Evolutionary conservation across 2,797 vertebrate genomes (phyloP).

Genomic region (Todus mexicanus): DNA sequence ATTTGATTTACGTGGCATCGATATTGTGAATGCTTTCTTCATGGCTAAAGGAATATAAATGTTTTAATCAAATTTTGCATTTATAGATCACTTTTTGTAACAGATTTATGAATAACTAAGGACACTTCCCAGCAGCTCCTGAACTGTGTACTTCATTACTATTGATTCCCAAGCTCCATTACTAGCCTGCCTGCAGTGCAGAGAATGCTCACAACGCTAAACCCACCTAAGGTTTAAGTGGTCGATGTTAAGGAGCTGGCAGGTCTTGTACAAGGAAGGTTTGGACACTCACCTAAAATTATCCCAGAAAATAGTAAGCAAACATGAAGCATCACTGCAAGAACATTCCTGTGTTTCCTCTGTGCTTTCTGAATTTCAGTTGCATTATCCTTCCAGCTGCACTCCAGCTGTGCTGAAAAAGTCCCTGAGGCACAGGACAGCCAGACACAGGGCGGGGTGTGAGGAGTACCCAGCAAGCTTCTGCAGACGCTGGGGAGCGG

Average conservation of each 20-base stretch:
- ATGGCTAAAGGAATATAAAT: not conserved
- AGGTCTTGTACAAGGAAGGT: not conserved
- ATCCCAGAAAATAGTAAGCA: not conserved
- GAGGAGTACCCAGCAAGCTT: not conserved
- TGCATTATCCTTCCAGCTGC: not conserved
- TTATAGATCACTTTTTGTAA: not conserved
- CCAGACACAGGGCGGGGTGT: accelerated
- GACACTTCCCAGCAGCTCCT: not conserved
- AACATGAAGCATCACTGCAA: not conserved
- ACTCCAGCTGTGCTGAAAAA: not conserved
- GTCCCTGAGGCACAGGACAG: accelerated
- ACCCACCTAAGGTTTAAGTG: not conserved
- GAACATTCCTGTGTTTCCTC: accelerated
- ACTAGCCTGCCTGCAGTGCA: not conserved
- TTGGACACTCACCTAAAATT: not conserved
- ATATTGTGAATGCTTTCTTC: not conserved
- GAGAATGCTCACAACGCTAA: not conserved
- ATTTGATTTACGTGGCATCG: not conserved
- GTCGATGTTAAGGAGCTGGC: not conserved
- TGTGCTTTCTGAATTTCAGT: not conserved
- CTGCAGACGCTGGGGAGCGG: accelerated
- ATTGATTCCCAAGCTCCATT: not conserved
- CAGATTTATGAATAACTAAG: not conserved
- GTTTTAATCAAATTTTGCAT: not conserved
- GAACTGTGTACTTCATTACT: not conserved